phyloP scores from a whole-genome alignment of 37 sponge, comb jelly and placozoan genomes.

The Beroe ovata region DNA sequence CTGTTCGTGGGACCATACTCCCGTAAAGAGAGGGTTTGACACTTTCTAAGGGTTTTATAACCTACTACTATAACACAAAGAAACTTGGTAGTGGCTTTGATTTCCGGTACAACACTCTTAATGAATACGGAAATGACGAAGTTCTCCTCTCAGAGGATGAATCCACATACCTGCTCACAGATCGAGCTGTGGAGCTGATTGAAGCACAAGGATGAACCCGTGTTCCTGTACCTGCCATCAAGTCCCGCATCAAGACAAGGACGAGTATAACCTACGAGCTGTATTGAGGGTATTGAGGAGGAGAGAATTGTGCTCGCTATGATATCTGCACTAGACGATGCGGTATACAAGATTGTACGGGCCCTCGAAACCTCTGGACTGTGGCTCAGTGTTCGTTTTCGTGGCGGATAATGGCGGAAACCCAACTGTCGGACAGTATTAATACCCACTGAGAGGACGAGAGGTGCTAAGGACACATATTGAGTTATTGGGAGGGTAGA shows the following conservation, averaged over 20 bases:
- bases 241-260: no score
- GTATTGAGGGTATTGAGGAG: no score
- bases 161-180: no score
- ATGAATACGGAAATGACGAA: not conserved
- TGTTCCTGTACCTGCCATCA: no score
- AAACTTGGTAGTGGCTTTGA: slow-evolving; percentile 12
- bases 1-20: slow-evolving; percentile 16
- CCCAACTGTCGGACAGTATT: not conserved
- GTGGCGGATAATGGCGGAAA: slow-evolving; percentile 35
- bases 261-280: no score
- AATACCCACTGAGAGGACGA: slow-evolving; percentile 27
- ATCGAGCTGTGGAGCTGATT: no score
- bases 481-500: no score
- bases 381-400: slow-evolving; percentile 45
- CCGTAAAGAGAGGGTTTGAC: slow-evolving; percentile 49
- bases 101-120: not conserved
- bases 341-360: not conserved
- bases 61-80: slow-evolving; percentile 26
- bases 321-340: slow-evolving; percentile 13
- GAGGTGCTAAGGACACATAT: no score
- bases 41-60: slow-evolving; percentile 37
- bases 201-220: no score
- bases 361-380: not conserved
- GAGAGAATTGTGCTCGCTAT: slow-evolving; percentile 6
- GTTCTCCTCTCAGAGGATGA: no score